These are phyloP conservation scores for Perognathus longimembris DNA, from an alignment of 2,113 vertebrate genomes.

Conservation along the genomic window DNA sequence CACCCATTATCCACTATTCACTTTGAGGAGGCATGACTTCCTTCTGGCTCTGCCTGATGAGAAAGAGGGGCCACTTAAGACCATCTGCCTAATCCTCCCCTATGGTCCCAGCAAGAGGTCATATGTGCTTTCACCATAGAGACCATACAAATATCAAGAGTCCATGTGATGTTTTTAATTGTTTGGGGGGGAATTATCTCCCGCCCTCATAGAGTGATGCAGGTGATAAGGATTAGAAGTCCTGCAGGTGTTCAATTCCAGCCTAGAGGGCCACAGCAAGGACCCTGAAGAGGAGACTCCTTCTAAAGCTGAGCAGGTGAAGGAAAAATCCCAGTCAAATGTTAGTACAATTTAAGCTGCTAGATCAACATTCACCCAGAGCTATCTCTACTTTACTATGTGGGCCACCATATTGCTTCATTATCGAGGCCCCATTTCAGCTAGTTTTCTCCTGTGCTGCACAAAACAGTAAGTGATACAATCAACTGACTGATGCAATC, in stretches of 20 bases:
- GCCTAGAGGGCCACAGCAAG: not conserved
- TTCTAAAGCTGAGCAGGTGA: not conserved
- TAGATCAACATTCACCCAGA: not conserved
- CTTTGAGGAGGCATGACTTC: not conserved
- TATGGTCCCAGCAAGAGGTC: not conserved
- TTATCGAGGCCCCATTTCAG: not conserved
- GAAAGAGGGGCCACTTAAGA: not conserved
- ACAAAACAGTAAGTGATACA: not conserved
- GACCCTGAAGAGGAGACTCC: not conserved
- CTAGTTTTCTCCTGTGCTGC: conserved; percentile 7
- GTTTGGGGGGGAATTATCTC: conserved; percentile 20
- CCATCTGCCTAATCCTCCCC: not conserved
- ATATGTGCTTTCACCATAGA: not conserved
- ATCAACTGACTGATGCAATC: not conserved
- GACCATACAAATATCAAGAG: not conserved
- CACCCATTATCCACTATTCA: not conserved
- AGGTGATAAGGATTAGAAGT: not conserved
- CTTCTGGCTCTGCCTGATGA: not conserved
- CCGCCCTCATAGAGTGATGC: not conserved
- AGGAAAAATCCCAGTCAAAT: not conserved
- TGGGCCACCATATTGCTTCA: not conserved
- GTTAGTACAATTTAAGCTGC: not conserved
- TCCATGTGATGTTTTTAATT: not conserved
- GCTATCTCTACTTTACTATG: not conserved
- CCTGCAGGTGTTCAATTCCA: not conserved